Percentiles rank a stretch among this genome's conserved stretches.
Evolutionary conservation across 2,113 vertebrate genomes (phyloP).

Genomic region (Phylloscopus trochiloides): DNA sequence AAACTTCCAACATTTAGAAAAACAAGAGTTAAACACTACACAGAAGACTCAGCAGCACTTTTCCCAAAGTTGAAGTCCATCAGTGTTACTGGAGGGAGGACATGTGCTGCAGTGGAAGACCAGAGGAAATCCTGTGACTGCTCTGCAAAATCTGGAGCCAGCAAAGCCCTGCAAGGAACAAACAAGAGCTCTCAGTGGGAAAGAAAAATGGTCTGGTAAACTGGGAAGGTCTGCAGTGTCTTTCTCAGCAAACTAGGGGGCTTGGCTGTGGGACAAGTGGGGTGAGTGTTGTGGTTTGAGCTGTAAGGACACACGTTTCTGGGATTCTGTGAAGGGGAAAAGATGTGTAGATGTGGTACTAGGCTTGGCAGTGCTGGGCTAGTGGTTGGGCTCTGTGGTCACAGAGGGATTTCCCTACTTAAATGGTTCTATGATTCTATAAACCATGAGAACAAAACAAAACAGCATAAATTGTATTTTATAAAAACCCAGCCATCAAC

Average conservation of each 20-base stretch:
- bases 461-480: not conserved
- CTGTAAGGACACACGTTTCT: not conserved
- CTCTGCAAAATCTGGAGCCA: not conserved
- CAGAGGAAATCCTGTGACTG: rapidly evolving
- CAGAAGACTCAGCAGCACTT: not conserved
- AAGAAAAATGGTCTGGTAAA: not conserved
- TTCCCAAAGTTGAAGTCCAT: not conserved
- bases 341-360: not conserved
- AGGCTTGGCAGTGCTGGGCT: not conserved
- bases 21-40: not conserved
- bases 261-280: not conserved
- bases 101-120: not conserved
- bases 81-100: not conserved
- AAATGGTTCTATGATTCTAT: not conserved
- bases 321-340: not conserved
- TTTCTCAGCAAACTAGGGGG: not conserved
- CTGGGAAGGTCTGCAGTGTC: not conserved
- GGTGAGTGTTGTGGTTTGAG: not conserved
- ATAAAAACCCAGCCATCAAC: rapidly evolving
- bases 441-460: not conserved
- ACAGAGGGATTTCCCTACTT: not conserved
- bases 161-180: not conserved
- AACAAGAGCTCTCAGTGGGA: not conserved
- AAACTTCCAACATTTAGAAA: not conserved
- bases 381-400: not conserved